These are phyloP conservation scores for Rhagonycha fulva DNA, from an alignment of 2,888 invertebrate genomes.

Conservation along the genomic window DNA sequence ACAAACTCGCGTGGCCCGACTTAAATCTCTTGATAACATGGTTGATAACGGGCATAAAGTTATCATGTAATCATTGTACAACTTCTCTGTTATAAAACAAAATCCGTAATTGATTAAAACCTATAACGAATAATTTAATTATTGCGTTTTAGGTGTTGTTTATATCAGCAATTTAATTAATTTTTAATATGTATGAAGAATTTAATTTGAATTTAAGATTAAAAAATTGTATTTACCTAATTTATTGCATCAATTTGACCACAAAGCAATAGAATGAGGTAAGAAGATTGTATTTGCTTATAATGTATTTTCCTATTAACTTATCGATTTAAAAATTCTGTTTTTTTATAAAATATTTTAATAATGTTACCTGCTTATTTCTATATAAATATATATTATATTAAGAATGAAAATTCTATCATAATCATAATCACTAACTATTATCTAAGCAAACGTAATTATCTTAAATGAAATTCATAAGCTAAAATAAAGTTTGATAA, in stretches of 20 bases:
- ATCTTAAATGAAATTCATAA: neutral
- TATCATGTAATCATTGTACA: constrained; percentile 23
- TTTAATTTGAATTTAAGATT: neutral
- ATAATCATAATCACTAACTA: no score
- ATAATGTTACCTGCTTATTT: neutral
- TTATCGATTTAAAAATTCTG: neutral
- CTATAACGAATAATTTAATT: neutral
- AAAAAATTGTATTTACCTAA: neutral
- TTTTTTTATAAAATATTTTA: neutral
- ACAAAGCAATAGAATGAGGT: neutral
- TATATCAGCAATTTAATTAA: neutral
- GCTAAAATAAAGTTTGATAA: neutral
- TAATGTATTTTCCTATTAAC: neutral
- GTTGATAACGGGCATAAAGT: constrained; percentile 32
- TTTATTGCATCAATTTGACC: neutral
- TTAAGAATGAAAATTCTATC: no score
- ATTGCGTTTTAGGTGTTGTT: neutral
- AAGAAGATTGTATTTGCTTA: neutral
- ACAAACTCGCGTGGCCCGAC: constrained; percentile 50
- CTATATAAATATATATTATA: neutral
- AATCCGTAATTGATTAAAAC: neutral
- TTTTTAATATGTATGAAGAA: neutral
- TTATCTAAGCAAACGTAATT: neutral
- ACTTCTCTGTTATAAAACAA: constrained; percentile 4
- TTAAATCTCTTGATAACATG: constrained; percentile 44